A percentile compares a stretch with the other conserved stretches of the same genome.
phyloP scores from a whole-genome alignment of 1,140 invertebrate species.

The Telenomus remus region DNA sequence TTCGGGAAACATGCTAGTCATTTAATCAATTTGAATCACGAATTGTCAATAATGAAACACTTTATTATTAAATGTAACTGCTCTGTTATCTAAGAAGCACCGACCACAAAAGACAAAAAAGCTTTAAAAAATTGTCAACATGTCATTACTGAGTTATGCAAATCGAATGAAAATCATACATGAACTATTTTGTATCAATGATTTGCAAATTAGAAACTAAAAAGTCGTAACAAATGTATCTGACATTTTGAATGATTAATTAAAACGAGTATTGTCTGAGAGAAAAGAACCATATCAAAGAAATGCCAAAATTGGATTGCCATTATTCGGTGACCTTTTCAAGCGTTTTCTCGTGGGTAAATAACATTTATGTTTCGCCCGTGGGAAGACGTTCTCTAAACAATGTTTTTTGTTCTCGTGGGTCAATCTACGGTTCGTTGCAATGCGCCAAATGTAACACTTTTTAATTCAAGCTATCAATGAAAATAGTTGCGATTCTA shows the following conservation, averaged over 20 bases:
- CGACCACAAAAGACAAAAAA: not conserved
- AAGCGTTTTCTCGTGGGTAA: constrained; percentile 49
- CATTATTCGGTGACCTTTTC: constrained; percentile 57
- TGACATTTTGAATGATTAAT: constrained; percentile 17
- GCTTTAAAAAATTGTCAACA: too few species aligned
- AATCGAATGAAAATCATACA: too few species aligned
- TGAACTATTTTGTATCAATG: too few species aligned
- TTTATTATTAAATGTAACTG: constrained; percentile 26
- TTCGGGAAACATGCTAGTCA: constrained; percentile 4
- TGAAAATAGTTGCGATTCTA: not conserved
- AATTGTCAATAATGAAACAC: constrained; percentile 25
- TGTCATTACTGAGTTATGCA: too few species aligned
- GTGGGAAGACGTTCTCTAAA: constrained; percentile 55
- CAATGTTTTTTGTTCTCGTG: constrained; percentile 53
- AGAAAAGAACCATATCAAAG: constrained; percentile 7
- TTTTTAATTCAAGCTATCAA: constrained; percentile 1
- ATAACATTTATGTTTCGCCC: constrained; percentile 53
- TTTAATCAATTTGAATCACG: constrained; percentile 43
- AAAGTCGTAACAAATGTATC: not conserved
- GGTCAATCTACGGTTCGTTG: constrained; percentile 29
- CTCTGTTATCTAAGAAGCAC: constrained; percentile 30
- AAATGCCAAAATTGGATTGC: constrained; percentile 39
- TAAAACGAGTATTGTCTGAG: not conserved
- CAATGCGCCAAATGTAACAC: constrained; percentile 47
- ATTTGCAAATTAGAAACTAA: too few species aligned